Percentiles rank a stretch among this genome's conserved stretches.
phyloP scores from a whole-genome alignment of 2,113 vertebrate genomes.

The Equus quagga region DNA sequence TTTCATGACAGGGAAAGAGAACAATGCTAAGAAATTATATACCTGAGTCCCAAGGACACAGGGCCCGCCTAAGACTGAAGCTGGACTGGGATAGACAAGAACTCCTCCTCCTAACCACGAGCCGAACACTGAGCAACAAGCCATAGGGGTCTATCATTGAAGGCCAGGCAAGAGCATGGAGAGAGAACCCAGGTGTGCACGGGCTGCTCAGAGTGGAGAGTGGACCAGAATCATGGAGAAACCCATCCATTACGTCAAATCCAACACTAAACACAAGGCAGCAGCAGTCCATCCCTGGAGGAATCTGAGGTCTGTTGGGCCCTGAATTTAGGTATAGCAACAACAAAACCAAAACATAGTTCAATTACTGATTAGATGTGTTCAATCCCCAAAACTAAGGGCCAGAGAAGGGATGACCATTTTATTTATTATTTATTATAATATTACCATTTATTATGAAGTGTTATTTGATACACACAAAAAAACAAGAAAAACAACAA shows the following conservation, averaged over 20 bases:
- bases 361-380: background rate
- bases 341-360: background rate
- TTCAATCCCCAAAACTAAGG: background rate
- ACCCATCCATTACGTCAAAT: background rate
- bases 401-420: background rate
- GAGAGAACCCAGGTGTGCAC: background rate
- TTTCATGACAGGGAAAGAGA: background rate
- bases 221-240: background rate
- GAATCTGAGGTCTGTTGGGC: background rate
- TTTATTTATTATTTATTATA: background rate
- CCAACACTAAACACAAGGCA: background rate
- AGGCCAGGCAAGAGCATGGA: background rate
- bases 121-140: background rate
- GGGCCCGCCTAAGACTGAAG: background rate
- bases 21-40: background rate
- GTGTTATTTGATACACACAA: background rate
- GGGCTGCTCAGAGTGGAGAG: background rate
- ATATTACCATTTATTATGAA: background rate
- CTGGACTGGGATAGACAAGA: background rate
- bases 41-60: background rate
- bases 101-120: background rate
- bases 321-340: background rate
- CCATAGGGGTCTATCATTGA: background rate
- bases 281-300: background rate
- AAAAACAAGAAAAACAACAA: background rate